Conservation (phyloP, 1,140 invertebrate species). For the Delia radicum region DNA sequence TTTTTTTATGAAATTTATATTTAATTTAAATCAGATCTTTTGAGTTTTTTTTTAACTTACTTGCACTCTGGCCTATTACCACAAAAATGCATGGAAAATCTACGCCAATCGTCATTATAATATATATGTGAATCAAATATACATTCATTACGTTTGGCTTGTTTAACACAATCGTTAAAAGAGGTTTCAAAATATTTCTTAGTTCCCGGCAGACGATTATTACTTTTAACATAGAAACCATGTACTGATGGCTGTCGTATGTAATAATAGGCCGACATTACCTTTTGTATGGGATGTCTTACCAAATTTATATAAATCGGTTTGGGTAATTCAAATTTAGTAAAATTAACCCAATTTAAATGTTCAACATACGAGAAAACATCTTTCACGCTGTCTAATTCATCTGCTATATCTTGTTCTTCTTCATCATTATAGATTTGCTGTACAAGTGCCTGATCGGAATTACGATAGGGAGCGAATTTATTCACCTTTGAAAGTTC, state of each 20-base stretch:
- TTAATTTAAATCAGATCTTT: background rate
- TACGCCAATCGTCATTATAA: conserved; percentile 73
- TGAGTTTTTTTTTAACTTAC: conserved; percentile 36
- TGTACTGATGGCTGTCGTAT: conserved; percentile 65
- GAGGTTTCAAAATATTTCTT: conserved; percentile 85
- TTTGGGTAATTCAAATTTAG: conserved; percentile 70
- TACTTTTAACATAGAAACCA: conserved; percentile 69
- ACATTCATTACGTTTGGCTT: conserved; percentile 72
- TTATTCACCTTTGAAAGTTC: conserved; percentile 61
- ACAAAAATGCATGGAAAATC: conserved; percentile 82
- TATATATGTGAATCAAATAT: conserved; percentile 64
- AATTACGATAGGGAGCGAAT: conserved; percentile 59
- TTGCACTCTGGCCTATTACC: conserved; percentile 63
- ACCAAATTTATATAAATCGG: conserved; percentile 89
- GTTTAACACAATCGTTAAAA: conserved; percentile 82
- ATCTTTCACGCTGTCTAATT: conserved; percentile 46
- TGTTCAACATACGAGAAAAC: conserved; percentile 64
- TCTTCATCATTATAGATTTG: conserved; percentile 57
- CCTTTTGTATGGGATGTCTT: conserved; percentile 81
- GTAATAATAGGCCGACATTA: conserved; percentile 86
- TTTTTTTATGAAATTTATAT: background rate
- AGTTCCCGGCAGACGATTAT: conserved; percentile 73
- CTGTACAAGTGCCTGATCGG: conserved; percentile 30
- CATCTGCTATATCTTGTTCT: conserved; percentile 62
- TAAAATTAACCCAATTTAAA: conserved; percentile 59